These are phyloP conservation scores for Colaptes auratus DNA, from an alignment of 2,113 vertebrate genomes.

Conservation along the genomic window DNA sequence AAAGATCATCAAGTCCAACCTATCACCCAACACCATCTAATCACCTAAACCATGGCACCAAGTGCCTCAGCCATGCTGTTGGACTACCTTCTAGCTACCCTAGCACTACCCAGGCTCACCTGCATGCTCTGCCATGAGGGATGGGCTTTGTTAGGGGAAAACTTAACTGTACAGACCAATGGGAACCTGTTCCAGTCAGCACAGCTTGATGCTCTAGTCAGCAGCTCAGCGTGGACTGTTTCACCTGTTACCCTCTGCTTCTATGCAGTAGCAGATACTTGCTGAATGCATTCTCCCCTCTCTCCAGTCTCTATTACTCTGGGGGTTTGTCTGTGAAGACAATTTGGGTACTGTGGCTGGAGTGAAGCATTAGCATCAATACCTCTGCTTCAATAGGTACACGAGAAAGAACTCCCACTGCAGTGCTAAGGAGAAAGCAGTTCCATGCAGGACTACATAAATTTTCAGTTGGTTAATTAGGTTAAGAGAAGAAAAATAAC, in stretches of 20 bases:
- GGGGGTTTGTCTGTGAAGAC: not conserved
- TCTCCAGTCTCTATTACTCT: not conserved
- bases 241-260: not conserved
- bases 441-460: not conserved
- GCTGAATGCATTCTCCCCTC: not conserved
- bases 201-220: not conserved
- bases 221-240: not conserved
- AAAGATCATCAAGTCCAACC: no score
- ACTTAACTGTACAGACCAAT: not conserved
- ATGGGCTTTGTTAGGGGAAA: not conserved
- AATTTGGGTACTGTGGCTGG: not conserved
- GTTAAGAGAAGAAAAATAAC: conserved; percentile 21
- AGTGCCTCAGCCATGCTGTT: not conserved
- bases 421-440: conserved; percentile 6
- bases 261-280: not conserved
- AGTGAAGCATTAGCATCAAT: not conserved
- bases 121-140: not conserved
- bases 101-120: not conserved
- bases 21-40: no score
- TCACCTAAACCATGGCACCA: no score
- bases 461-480: conserved; percentile 34
- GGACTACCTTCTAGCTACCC: not conserved
- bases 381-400: not conserved
- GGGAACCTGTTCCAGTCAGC: not conserved
- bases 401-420: not conserved